Evolutionary conservation across 1,140 invertebrate species (phyloP).

Genomic region (Reticulitermes speratus): DNA sequence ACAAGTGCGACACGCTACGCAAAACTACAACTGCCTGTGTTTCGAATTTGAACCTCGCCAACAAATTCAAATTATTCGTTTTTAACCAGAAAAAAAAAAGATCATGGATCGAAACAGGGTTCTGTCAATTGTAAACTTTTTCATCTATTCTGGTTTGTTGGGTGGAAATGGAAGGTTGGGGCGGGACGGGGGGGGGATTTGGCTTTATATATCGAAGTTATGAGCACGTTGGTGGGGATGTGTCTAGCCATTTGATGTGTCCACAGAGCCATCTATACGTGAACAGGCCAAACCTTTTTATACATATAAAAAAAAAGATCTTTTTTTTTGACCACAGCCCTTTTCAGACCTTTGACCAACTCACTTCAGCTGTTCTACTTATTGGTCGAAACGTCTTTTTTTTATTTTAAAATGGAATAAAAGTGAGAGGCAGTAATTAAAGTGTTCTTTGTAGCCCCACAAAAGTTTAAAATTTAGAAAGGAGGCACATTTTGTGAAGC

Average conservation of each 20-base stretch:
- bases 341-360: neutral
- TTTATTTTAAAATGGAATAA: neutral
- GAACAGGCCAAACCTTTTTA: neutral
- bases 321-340: neutral
- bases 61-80: neutral
- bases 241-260: neutral
- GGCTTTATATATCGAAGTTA: neutral
- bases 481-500: neutral
- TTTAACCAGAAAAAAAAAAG: neutral
- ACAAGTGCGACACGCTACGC: neutral
- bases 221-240: neutral
- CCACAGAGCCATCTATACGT: neutral
- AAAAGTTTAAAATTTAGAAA: neutral
- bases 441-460: neutral
- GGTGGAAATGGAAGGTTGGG: too few relatives aligned
- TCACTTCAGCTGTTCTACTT: neutral
- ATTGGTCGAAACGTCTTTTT: neutral
- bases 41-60: neutral
- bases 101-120: neutral
- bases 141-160: neutral
- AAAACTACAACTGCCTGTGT: neutral
- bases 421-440: constrained; percentile 4
- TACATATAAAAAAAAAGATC: neutral
- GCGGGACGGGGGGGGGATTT: neutral
- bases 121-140: neutral